A percentile compares a stretch with the other conserved stretches of the same genome.
phyloP scores from a whole-genome alignment of 2,113 vertebrate species.

The Triplophysa tibetana region DNA sequence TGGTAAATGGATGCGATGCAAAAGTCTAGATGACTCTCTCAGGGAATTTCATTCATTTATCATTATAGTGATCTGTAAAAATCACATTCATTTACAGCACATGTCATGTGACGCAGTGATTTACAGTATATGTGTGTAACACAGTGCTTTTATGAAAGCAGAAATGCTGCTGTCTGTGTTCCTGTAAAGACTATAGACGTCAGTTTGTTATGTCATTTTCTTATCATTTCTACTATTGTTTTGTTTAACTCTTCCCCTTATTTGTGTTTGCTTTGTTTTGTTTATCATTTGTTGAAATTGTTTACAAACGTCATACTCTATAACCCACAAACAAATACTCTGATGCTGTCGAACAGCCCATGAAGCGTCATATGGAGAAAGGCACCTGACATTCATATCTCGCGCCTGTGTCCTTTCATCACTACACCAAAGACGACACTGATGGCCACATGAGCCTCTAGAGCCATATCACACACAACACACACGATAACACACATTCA shows the following conservation, averaged over 20 bases:
- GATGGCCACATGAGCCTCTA: neutral
- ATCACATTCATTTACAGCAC: constrained; percentile 10
- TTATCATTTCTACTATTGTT: constrained; percentile 9
- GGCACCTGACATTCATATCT: neutral
- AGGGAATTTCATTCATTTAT: constrained; percentile 40
- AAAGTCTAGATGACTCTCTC: constrained; percentile 36
- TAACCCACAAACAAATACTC: constrained; percentile 5
- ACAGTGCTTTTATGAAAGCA: neutral
- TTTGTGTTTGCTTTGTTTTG: neutral
- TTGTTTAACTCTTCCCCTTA: neutral
- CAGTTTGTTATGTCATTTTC: neutral
- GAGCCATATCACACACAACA: neutral
- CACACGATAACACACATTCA: constrained; percentile 18
- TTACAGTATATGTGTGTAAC: neutral
- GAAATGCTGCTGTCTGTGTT: neutral
- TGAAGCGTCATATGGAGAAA: neutral
- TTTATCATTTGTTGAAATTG: neutral
- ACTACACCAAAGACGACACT: constrained; percentile 42
- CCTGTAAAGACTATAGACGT: neutral
- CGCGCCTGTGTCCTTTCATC: neutral
- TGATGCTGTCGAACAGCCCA: neutral
- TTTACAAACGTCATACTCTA: constrained; percentile 1
- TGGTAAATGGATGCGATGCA: constrained; percentile 13
- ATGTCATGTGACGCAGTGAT: constrained; percentile 7
- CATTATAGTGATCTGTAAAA: neutral